Percentiles rank a stretch among this genome's conserved stretches.
Conservation (phyloP, 2,113 vertebrate genomes). For the Chionodraco myersi region DNA sequence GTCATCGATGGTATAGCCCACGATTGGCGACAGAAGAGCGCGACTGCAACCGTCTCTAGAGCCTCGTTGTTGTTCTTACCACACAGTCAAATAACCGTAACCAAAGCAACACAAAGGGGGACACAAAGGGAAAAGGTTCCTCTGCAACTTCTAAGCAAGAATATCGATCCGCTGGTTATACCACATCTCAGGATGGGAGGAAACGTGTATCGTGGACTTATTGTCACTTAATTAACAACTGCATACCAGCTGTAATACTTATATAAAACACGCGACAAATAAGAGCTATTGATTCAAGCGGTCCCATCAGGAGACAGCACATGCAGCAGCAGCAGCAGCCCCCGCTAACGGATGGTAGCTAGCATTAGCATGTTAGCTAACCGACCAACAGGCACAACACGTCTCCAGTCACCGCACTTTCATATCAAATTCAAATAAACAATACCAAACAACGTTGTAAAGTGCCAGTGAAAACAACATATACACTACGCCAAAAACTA, state of each 20-base stretch:
- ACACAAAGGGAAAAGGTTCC: slow-evolving; percentile 43
- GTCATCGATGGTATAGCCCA: not conserved
- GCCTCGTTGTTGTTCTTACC: not conserved
- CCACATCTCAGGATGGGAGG: too few relatives aligned
- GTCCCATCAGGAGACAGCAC: slow-evolving; percentile 24
- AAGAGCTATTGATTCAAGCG: not conserved
- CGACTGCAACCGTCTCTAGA: not conserved
- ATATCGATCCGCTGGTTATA: not conserved
- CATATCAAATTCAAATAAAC: not conserved
- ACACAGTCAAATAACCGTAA: not conserved
- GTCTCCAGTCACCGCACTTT: slow-evolving; percentile 17
- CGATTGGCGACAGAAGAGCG: not conserved
- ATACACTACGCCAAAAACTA: not conserved
- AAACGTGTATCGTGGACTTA: not conserved
- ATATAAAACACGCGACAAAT: not conserved
- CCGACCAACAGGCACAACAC: slow-evolving; percentile 38
- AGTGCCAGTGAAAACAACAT: not conserved
- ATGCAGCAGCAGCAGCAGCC: slow-evolving; percentile 45
- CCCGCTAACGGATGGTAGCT: slow-evolving; percentile 40
- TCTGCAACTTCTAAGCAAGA: slow-evolving; percentile 24
- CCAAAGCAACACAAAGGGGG: slow-evolving; percentile 25
- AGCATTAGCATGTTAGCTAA: slow-evolving; percentile 61
- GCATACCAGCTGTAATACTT: not conserved
- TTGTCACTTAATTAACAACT: not conserved
- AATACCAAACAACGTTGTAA: not conserved